Evolutionary conservation across 2,888 invertebrate genomes (phyloP).

Genomic region (Agrotis exclamationis): DNA sequence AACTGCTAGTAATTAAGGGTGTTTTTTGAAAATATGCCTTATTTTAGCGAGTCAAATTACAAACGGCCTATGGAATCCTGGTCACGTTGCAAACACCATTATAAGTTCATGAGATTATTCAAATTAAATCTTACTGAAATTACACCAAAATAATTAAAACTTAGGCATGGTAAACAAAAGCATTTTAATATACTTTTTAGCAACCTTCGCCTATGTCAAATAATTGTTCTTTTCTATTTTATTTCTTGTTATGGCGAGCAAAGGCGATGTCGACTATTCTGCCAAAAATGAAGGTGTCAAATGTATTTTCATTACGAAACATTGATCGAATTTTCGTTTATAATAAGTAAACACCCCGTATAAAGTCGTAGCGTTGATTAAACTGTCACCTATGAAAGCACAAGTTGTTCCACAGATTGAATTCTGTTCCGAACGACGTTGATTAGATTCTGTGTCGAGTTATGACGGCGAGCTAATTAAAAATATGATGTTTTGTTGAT

Average conservation of each 20-base stretch:
- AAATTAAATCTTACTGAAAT: background rate
- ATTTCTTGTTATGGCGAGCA: too few species aligned
- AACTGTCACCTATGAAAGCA: constrained; percentile 45
- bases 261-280: background rate
- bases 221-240: too few species aligned
- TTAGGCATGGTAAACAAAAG: too few species aligned
- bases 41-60: too few species aligned
- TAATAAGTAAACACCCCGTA: background rate
- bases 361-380: constrained; percentile 30
- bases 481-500: constrained; percentile 24
- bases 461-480: constrained; percentile 46
- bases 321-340: background rate
- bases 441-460: constrained; percentile 24
- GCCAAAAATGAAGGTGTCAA: too few species aligned
- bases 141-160: too few species aligned
- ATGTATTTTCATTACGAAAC: too few species aligned
- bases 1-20: background rate
- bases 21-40: too few species aligned
- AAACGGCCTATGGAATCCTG: too few species aligned
- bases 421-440: constrained; percentile 52
- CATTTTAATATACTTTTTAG: background rate
- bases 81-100: too few species aligned
- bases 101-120: background rate
- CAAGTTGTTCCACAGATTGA: constrained; percentile 37
- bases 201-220: background rate